Base-by-base conservation (phyloP, 2,888 invertebrate genomes). In the Eilema sororculum region DNA sequence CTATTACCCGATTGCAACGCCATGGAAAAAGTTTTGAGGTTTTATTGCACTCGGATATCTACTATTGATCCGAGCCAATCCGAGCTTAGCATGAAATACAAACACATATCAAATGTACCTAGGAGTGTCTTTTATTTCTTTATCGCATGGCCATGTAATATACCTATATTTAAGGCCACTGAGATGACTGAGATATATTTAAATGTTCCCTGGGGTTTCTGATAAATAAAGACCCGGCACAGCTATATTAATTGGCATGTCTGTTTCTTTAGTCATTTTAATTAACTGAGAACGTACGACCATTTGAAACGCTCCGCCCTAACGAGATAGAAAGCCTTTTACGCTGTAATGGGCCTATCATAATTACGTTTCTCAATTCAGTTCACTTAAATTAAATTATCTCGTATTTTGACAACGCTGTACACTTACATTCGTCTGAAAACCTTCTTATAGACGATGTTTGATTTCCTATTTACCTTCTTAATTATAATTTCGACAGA, bases 221-320 rank as follows among this genome's bases (percentile, higher is more conserved):
- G n/a, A 52, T 52, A 52, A 52, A 52, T n/a, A n/a, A 52, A 52
- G 2, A 52, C n/a, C n/a, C n/a, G 52, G 52, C 20, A 52, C n/a
- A 52, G 52, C n/a, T 52, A n/a, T 52, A 52, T 52, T 52, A 52
- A 52, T 52, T 52, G 52, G 52, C 52, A 52, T 52, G n/a, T n/a
- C 52, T 20, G 52, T n/a, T 20, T n/a, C 52, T 52, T 52, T 52
- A n/a, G 52, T 52, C 20, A 52, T 52, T 52, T 52, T 52, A 52
- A 52, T 52, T 52, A 52, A 52, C 52, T 52, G 52, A 52, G n/a
- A 52, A 52, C n/a, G 52, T 52, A 52, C 52, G 52, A 52, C 20
- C 52, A 52, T 52, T 52, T 52, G n/a, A 52, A 52, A n/a, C n/a
- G 52, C 52, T 52, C 52, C 12, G 24, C 12, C 33, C 12, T 61